Conservation (phyloP, 1,140 invertebrate species). For the Archegozetes longisetosus region DNA sequence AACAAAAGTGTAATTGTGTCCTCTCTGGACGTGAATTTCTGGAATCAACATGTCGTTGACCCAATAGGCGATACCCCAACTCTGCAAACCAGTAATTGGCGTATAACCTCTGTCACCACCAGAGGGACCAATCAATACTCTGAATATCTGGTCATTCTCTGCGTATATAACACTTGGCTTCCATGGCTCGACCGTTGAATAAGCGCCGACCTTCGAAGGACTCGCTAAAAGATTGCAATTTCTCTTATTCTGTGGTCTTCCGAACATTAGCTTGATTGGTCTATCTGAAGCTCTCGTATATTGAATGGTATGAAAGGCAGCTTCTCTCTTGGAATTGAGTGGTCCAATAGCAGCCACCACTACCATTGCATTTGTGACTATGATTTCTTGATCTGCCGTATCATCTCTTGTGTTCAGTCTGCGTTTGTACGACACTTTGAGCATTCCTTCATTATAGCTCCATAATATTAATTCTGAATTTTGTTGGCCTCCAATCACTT, state of each 20-base stretch:
- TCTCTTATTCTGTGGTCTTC: background rate
- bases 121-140: constrained; percentile 23
- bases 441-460: constrained; percentile 16
- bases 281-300: background rate
- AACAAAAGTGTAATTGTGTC: constrained; percentile 75
- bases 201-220: background rate
- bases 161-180: constrained; percentile 13
- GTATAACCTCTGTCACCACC: constrained; percentile 23
- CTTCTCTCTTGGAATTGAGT: constrained; percentile 56
- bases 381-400: constrained; percentile 32
- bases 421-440: constrained; percentile 18
- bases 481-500: constrained; percentile 53
- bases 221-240: constrained; percentile 14
- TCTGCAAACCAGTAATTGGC: constrained; percentile 44
- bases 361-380: constrained; percentile 38
- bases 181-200: constrained; percentile 5
- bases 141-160: constrained; percentile 18
- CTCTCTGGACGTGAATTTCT: constrained; percentile 74
- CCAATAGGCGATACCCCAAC: constrained; percentile 87
- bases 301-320: constrained; percentile 53
- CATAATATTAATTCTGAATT: constrained; percentile 39
- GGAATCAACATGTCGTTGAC: constrained; percentile 86
- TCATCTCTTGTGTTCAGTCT: constrained; percentile 15
- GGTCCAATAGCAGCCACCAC: constrained; percentile 77
- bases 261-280: constrained; percentile 10